phyloP scores from a whole-genome alignment of 2,113 vertebrate genomes.

The Peromyscus californicus region DNA sequence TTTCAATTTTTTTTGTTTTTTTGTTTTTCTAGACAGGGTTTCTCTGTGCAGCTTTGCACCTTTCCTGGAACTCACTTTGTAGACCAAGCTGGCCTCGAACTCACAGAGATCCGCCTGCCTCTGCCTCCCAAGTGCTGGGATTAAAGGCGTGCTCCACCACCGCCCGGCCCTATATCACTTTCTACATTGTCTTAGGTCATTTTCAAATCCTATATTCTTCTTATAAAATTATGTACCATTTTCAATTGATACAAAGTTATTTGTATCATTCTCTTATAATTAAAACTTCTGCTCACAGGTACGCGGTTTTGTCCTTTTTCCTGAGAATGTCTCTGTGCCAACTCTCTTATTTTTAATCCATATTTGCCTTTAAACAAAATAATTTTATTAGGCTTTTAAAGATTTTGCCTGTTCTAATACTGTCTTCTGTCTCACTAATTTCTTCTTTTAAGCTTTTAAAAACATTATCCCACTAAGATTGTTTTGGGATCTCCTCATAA shows the following conservation, averaged over 20 bases:
- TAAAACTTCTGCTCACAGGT: not conserved
- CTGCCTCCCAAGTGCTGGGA: no score
- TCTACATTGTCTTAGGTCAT: constrained; percentile 15
- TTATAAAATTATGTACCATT: constrained; percentile 27
- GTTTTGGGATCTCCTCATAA: not conserved
- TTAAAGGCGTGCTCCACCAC: no score
- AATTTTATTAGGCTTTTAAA: constrained; percentile 31
- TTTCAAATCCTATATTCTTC: constrained; percentile 58
- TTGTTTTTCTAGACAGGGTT: no score
- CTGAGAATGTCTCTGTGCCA: not conserved
- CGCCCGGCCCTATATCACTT: not conserved
- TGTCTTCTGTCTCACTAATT: not conserved
- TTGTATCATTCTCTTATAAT: constrained; percentile 29
- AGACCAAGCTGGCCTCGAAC: no score
- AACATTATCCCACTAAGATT: not conserved
- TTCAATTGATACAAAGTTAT: constrained; percentile 25
- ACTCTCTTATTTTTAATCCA: constrained; percentile 10
- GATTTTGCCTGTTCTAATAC: not conserved
- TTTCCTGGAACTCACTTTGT: no score
- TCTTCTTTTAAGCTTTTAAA: not conserved
- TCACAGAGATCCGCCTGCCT: no score
- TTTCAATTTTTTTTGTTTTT: not conserved
- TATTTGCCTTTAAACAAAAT: constrained; percentile 56
- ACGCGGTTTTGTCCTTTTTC: constrained; percentile 2
- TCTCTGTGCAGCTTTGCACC: no score